Base-by-base conservation (phyloP, 2,888 invertebrate genomes). In the Pseudanteris insignis region DNA sequence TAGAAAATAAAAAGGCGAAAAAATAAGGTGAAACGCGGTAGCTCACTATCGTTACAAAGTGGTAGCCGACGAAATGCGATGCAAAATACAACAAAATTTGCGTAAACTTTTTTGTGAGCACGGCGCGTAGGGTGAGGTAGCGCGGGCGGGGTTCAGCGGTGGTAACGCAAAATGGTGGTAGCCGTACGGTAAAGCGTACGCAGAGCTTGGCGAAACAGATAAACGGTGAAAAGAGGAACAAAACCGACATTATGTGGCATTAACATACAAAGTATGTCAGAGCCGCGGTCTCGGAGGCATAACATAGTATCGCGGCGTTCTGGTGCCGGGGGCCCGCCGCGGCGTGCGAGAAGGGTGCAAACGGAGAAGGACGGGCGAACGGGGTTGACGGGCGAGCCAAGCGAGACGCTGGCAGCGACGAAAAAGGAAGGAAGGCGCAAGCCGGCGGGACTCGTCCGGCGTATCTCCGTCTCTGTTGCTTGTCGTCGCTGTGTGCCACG, bases 241-340 rank as follows among this genome's bases (percentile, higher is more conserved):
- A 78, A 76, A 78, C 74, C 77, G 74, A 78, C 77, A 79, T 79
- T 79, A 79, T 78, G 76, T 76, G 76, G 78, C 77, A 79, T 79
- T 79, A 78, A 78, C 79, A 79, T 78, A 79, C 79, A 79, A 79
- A 79, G 78, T 79, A 79, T 79, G 77, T 79, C 79, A 79, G 78
- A 75, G 71, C 70, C 70, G 68, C 71, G 71, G 71, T 72, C 72
- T 30, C 48, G 69, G 66, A 69, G 73, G 76, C 75, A 75, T 77
- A 78, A 76, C 78, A 73, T 78, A 78, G 74, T 77, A 76, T 76
- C 75, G 75, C 69, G 68, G 70, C 71, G 54, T 70, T 74, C 48
- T 37, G 36, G 41, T 71, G 70, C 73, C 70, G 67, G 37, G 36
- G 41, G 71, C 69, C 73, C 70, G 68, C 67, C 69, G 70, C 65